These are phyloP conservation scores for Patiria miniata DNA, from an alignment of 35 echinoderm and acorn worm genomes.

Conservation along the genomic window DNA sequence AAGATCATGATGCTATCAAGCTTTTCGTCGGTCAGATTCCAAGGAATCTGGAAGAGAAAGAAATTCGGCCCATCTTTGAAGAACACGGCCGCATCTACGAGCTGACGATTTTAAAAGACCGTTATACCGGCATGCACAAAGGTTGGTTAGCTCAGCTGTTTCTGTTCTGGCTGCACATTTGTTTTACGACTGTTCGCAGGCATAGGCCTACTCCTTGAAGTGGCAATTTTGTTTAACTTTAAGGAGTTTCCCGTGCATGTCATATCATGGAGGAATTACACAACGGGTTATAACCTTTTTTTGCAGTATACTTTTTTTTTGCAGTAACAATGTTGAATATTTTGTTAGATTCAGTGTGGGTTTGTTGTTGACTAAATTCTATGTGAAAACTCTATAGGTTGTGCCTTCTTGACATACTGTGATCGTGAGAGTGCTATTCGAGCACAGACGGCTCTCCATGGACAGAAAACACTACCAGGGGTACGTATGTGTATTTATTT, in stretches of 20 bases:
- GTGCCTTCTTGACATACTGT: conserved; percentile 99
- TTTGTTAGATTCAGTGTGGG: too few species aligned
- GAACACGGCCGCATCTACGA: conserved; percentile 94
- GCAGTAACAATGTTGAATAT: too few species aligned
- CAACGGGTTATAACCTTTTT: too few species aligned
- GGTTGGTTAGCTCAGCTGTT: conserved; percentile 43
- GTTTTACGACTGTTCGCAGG: too few species aligned
- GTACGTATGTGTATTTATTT: conserved; percentile 51
- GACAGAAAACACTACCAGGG: conserved; percentile 98
- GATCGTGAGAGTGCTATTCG: conserved; percentile 91
- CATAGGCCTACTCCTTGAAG: too few species aligned
- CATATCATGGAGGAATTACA: too few species aligned
- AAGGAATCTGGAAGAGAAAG: conserved; percentile 96
- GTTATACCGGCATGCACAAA: conserved; percentile 94
- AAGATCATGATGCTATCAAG: conserved; percentile 99
- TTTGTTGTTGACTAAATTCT: not conserved
- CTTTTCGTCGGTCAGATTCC: conserved; percentile 96
- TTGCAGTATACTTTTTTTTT: too few species aligned
- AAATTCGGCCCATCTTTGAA: conserved; percentile 91
- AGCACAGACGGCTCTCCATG: conserved; percentile 90
- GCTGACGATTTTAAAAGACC: conserved; percentile 94
- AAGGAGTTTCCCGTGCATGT: too few species aligned
- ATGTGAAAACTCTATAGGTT: conserved; percentile 53
- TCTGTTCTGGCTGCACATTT: not conserved
- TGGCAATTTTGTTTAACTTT: too few species aligned